Base-by-base conservation (phyloP, 2,888 invertebrate species). In the Parnassius smintheus region DNA sequence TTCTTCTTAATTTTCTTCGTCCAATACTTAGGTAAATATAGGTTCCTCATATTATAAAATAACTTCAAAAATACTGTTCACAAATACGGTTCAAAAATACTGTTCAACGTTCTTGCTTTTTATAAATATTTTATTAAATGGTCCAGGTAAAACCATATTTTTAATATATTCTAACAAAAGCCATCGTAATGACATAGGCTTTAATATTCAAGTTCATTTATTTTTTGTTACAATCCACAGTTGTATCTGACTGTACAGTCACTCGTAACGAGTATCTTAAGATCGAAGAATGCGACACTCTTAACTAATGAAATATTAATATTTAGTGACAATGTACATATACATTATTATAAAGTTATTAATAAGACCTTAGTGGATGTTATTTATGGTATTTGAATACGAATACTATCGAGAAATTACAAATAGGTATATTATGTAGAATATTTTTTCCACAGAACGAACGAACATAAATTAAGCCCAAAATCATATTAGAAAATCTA, bases 391-490 rank as follows among this genome's bases (percentile, higher is more conserved):
- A 25, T 25, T 9, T n/a, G 48, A 48, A n/a, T 48, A 48, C 48
- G 48, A 48, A 12, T n/a, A 12, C 11, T 48, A 48, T 12, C n/a
- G 2, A 48, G 12, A 12, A n/a, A 12, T 48, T 48, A 48, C n/a
- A 48, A 48, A n/a, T 48, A 48, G 35, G 41, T 35, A 7, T 35
- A 4, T 35, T 35, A 35, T 35, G 35, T 35, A 35, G 12, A 46
- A 46, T 46, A 11, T n/a, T n/a, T 46, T 46, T 10, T 57, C n/a
- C 22, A 57, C 7, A 46, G 2, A 55, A 48, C 51, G 18, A 58
- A 22, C 2, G 42, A 49, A n/a, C 51, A 59, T 63, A 63, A 63
- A 63, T 35, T 59, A 54, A 48, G 54, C 41, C 35, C 50, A 45
- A 51, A 58, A 50, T 18, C 12, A 11, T 46, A 62, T 62, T 57